These are phyloP conservation scores for Oreochromis grahami DNA, from an alignment of 2,797 vertebrate species.

Conservation along the genomic window DNA sequence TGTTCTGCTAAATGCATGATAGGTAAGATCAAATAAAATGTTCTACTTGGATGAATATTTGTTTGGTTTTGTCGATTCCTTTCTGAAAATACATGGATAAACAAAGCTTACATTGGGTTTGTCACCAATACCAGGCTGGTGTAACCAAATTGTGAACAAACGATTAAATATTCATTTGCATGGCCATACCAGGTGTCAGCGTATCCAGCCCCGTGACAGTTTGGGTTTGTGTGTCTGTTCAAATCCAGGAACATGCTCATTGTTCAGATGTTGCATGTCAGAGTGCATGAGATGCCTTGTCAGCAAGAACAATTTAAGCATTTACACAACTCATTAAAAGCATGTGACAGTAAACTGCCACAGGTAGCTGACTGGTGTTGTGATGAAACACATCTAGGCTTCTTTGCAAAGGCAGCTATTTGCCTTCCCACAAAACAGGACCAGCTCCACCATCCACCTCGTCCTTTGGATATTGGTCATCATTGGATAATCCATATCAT, in stretches of 20 bases:
- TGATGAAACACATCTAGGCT: background rate
- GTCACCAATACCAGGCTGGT: background rate
- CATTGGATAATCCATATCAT: background rate
- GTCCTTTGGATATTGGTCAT: background rate
- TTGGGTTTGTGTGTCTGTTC: background rate
- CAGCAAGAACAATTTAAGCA: background rate
- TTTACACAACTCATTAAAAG: background rate
- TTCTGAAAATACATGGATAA: background rate
- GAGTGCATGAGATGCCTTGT: background rate
- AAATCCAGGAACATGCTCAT: background rate
- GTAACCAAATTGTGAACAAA: background rate
- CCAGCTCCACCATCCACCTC: background rate
- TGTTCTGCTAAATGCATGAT: background rate
- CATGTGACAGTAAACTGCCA: background rate
- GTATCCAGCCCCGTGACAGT: background rate
- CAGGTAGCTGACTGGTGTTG: background rate
- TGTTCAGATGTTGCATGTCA: background rate
- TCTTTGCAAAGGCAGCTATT: background rate
- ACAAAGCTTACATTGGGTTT: background rate
- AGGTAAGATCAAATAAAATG: background rate
- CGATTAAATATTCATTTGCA: background rate
- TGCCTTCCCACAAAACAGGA: background rate
- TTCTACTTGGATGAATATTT: background rate
- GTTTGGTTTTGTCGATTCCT: background rate
- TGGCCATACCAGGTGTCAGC: background rate